Base-by-base conservation (phyloP, 1,140 invertebrate species). In the Drosophila varians region DNA sequence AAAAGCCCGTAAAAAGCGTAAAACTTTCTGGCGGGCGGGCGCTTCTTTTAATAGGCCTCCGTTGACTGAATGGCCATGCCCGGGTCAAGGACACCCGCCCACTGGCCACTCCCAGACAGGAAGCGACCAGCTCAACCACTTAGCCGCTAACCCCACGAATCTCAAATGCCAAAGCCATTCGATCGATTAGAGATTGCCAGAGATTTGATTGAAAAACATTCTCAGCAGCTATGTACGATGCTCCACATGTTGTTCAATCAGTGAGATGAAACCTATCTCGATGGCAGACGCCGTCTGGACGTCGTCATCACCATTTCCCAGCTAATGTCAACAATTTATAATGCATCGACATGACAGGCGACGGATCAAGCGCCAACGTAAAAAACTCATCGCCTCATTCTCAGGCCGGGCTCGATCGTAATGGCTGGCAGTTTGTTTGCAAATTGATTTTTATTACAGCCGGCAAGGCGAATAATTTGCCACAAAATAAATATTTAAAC, bases 241-340 rank as follows among this genome's bases (percentile, higher is more conserved):
- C 21, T 19, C 19, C 14, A 19, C 8, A 31, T 57, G 62, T 34
- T 62, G 42, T 45, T 68, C 62, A 71, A 84, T 71, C 80, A 76
- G 60, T 56, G 19, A 61, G 75, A 55, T 65, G 53, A 75, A 66
- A 76, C 34, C 68, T 57, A 79, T 54, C 64, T 51, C 40, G 34
- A 8, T 2, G 6, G 38, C 38, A 38, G 65, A 48, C 66, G 65
- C 28, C 57, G 51, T 57, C 71, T 74, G 65, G 66, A 42, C 65
- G 40, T 61, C 66, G 55, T 38, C 14, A 31, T 31, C 28, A 31
- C n/a, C 28, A 60, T 46, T 74, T 57, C 74, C 66, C 52, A 45
- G 64, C 56, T 83, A 83, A 84, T 83, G 72, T 87, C 77, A 80
- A 87, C 68, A 80, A 87, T 87, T 86, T 74, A 54, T 60, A 76